Conservation (phyloP, 1,140 invertebrate genomes). For the Leptinotarsa undecemlineata region DNA sequence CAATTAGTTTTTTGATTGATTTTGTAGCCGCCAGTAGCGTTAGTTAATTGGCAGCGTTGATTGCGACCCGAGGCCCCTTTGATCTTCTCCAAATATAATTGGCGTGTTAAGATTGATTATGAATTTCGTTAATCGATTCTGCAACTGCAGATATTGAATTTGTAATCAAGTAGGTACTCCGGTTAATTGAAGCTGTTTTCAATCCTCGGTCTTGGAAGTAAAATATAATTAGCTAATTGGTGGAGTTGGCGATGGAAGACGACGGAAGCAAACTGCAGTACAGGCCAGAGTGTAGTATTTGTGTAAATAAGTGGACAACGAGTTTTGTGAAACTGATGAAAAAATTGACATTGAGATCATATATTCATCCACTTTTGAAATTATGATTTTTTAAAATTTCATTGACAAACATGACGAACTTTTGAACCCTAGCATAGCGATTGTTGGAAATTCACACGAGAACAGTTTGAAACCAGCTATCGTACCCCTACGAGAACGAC, state of each 20-base stretch:
- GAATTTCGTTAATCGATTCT: constrained; percentile 45
- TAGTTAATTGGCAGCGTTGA: constrained; percentile 55
- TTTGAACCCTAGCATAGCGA: too few relatives aligned
- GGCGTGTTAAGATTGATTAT: constrained; percentile 55
- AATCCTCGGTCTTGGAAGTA: constrained; percentile 27
- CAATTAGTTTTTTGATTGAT: constrained; percentile 57
- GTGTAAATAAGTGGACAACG: background rate
- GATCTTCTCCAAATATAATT: constrained; percentile 53
- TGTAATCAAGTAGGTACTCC: constrained; percentile 43
- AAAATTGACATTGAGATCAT: too few relatives aligned
- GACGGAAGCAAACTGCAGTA: background rate
- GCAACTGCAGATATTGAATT: constrained; percentile 48
- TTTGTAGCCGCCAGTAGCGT: constrained; percentile 51
- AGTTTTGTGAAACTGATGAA: too few relatives aligned
- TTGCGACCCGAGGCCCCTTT: constrained; percentile 52
- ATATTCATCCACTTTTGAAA: too few relatives aligned
- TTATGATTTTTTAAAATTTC: too few relatives aligned
- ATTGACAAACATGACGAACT: too few relatives aligned
- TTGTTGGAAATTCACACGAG: too few relatives aligned
- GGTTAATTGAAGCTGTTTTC: constrained; percentile 39
- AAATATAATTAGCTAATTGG: constrained; percentile 30
- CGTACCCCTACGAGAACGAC: too few relatives aligned
- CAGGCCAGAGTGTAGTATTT: constrained; percentile 19
- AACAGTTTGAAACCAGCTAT: too few relatives aligned
- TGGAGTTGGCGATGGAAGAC: constrained; percentile 17